phyloP scores from a whole-genome alignment of 1,140 invertebrate genomes.

The Platorchestia sp. region DNA sequence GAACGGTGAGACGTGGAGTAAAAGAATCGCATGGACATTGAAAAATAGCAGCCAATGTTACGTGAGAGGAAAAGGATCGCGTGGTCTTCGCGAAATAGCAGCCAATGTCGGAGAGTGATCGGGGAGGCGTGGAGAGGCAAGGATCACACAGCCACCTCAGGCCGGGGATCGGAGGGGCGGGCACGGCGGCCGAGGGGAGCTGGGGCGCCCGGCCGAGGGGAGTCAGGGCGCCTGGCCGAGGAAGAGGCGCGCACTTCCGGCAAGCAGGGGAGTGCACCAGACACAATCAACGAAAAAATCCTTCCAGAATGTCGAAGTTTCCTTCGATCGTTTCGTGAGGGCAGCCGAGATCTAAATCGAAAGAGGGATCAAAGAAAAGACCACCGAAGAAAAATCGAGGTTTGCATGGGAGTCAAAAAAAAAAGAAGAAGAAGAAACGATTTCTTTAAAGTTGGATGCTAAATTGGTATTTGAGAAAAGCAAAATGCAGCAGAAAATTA shows the following conservation, averaged over 20 bases:
- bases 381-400: not conserved
- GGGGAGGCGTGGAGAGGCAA: not conserved
- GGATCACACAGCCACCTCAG: not conserved
- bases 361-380: not conserved
- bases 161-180: not conserved
- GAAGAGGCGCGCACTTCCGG: slow-evolving; percentile 34
- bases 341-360: not conserved
- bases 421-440: not conserved
- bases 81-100: not conserved
- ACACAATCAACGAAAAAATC: slow-evolving; percentile 51
- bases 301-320: slow-evolving; percentile 12
- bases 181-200: not conserved
- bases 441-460: not conserved
- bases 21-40: no score
- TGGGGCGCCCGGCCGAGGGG: not conserved
- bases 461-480: not conserved
- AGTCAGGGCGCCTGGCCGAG: not conserved
- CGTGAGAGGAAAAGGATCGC: not conserved
- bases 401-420: not conserved
- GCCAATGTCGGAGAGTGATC: not conserved
- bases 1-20: no score
- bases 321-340: slow-evolving; percentile 44
- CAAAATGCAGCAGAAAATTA: not conserved
- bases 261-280: slow-evolving; percentile 15
- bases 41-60: no score